phyloP scores from a whole-genome alignment of 2,797 vertebrate genomes.

The Merluccius polli region DNA sequence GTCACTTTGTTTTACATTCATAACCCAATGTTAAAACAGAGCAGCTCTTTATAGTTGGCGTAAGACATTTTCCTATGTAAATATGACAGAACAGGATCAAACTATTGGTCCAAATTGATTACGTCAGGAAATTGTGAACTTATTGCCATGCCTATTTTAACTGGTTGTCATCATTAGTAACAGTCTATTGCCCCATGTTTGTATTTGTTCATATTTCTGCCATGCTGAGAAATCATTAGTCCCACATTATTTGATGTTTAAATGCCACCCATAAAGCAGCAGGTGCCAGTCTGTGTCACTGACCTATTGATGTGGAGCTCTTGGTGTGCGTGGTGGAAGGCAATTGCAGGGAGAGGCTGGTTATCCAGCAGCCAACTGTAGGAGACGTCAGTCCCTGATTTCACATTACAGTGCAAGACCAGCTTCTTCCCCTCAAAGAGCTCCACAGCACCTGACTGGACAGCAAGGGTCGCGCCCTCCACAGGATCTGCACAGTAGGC shows the following conservation, averaged over 20 bases:
- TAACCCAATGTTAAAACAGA: neutral
- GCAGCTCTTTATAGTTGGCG: neutral
- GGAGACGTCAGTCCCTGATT: conserved; percentile 48
- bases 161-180: too few relatives aligned
- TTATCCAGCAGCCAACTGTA: conserved; percentile 58
- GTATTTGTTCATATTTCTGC: too few relatives aligned
- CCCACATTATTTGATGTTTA: neutral
- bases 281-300: conserved; percentile 1
- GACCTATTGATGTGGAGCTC: conserved; percentile 48
- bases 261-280: neutral
- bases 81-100: neutral
- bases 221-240: neutral
- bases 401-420: conserved; percentile 43
- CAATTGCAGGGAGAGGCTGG: neutral
- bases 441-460: conserved; percentile 17
- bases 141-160: neutral
- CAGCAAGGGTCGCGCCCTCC: neutral
- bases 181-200: too few relatives aligned
- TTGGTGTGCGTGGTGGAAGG: neutral
- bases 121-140: neutral
- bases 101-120: neutral
- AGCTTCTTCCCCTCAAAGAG: conserved; percentile 51
- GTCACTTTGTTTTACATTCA: neutral
- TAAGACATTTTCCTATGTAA: neutral
- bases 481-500: conserved; percentile 53